These are phyloP conservation scores for Piliocolobus tephrosceles DNA, from an alignment of 2,113 vertebrate genomes.

Conservation along the genomic window DNA sequence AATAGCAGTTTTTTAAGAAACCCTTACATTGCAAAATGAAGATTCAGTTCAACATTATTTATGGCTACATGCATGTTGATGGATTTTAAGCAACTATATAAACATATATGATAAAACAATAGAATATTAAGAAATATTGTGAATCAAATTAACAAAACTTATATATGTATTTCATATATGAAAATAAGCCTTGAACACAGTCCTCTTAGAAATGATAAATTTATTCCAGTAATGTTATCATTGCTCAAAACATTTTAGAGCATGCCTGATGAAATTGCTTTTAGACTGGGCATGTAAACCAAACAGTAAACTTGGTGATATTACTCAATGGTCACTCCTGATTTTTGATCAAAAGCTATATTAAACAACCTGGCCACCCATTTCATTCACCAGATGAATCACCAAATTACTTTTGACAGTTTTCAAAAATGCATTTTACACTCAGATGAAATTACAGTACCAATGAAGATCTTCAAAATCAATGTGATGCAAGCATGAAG, in stretches of 20 bases:
- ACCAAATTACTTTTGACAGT: constrained; percentile 61
- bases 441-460: neutral
- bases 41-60: neutral
- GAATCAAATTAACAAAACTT: neutral
- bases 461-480: neutral
- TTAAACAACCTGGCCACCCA: constrained; percentile 50
- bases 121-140: constrained; percentile 8
- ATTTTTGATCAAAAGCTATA: constrained; percentile 56
- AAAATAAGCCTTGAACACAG: neutral
- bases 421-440: constrained; percentile 35
- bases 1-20: constrained; percentile 1
- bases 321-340: neutral
- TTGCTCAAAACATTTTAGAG: constrained; percentile 2
- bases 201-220: neutral
- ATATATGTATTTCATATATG: neutral
- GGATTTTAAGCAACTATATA: neutral
- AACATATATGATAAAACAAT: neutral
- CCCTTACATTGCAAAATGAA: neutral
- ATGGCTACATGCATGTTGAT: neutral
- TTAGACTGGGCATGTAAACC: neutral
- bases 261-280: neutral
- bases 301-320: neutral
- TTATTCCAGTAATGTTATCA: neutral
- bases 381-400: constrained; percentile 26
- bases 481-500: neutral